These are phyloP conservation scores for Muscicapa adusta DNA, from an alignment of 2,113 vertebrate species.

Conservation along the genomic window DNA sequence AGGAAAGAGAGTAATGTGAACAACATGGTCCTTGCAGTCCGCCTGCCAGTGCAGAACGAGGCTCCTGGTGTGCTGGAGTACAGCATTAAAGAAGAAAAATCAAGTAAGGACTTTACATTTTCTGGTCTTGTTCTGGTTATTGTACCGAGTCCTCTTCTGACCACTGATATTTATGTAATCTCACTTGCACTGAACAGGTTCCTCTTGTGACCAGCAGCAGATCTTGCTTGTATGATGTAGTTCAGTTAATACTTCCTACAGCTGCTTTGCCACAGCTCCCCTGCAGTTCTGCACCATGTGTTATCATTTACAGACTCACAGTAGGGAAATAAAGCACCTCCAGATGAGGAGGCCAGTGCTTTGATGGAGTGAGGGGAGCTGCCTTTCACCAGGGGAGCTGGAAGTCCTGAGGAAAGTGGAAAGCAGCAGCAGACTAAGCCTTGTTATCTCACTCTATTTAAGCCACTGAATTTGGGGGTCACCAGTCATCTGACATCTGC, in stretches of 20 bases:
- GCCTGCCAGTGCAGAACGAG: slow-evolving; percentile 69
- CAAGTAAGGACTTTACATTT: slow-evolving; percentile 72
- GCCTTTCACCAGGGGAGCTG: not conserved
- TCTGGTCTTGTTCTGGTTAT: not conserved
- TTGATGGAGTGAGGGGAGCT: not conserved
- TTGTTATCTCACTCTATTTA: not conserved
- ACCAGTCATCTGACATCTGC: not conserved
- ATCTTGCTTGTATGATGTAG: not conserved
- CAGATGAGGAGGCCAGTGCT: not conserved
- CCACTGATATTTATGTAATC: not conserved
- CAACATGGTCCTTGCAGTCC: slow-evolving; percentile 77
- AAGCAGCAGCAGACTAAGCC: not conserved
- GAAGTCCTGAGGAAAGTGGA: not conserved
- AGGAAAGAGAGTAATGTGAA: slow-evolving; percentile 70
- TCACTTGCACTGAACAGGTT: not conserved
- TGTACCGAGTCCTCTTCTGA: not conserved
- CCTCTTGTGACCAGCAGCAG: not conserved
- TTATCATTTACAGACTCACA: not conserved
- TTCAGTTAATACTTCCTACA: slow-evolving; percentile 18
- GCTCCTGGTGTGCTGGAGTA: slow-evolving; percentile 70
- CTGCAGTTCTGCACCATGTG: not conserved
- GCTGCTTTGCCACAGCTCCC: not conserved
- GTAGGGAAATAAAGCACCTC: not conserved
- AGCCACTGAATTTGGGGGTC: not conserved
- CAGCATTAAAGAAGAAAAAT: slow-evolving; percentile 83